A percentile compares a stretch with the other conserved stretches of the same genome.
Evolutionary conservation across 2,797 vertebrate species (phyloP).

Genomic region (Pangasius djambal): DNA sequence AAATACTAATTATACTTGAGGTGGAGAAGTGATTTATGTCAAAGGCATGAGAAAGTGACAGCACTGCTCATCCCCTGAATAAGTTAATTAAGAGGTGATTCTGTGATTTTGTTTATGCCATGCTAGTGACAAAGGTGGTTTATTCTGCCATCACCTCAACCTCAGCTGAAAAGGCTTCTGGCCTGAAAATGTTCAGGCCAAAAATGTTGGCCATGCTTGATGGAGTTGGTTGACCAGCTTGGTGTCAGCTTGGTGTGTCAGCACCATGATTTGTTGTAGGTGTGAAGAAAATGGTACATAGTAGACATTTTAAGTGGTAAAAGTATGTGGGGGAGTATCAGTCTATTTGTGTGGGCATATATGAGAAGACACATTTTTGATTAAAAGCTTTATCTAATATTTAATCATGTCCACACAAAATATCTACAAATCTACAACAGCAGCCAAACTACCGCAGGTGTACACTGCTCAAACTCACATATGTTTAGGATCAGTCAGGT

Average conservation of each 20-base stretch:
- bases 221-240: not conserved
- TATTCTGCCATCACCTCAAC: not conserved
- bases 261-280: not conserved
- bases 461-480: slow-evolving; percentile 26
- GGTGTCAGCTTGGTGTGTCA: not conserved
- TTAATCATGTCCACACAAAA: slow-evolving; percentile 26
- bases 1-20: not conserved
- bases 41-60: not conserved
- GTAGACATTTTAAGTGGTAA: slow-evolving; percentile 2
- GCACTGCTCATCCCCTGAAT: not conserved
- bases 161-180: not conserved
- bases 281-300: not conserved
- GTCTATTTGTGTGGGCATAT: slow-evolving; percentile 5
- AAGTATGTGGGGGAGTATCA: slow-evolving; percentile 10
- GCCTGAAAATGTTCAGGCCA: not conserved
- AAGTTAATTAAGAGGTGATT: not conserved
- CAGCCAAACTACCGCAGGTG: slow-evolving; percentile 35
- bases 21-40: not conserved
- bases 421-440: slow-evolving; percentile 7
- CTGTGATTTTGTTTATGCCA: not conserved
- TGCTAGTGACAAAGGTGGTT: not conserved
- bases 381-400: slow-evolving; percentile 28
- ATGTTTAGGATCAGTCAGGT: slow-evolving; percentile 47
- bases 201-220: not conserved
- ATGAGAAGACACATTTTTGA: slow-evolving; percentile 27